These are phyloP conservation scores for Julus scanicus DNA, from an alignment of 2,888 invertebrate genomes.

Conservation along the genomic window DNA sequence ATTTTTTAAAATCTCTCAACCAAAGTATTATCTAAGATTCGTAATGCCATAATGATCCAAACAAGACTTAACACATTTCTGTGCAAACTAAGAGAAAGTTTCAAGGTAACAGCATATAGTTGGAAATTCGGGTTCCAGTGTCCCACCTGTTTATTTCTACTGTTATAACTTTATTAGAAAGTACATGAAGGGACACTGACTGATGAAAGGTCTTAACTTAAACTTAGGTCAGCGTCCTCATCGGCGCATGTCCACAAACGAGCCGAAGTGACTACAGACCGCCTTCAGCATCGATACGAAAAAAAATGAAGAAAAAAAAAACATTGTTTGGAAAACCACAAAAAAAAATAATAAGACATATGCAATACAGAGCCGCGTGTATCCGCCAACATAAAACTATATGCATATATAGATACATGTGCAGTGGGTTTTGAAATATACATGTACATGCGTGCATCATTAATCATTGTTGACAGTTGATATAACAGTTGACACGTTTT, in stretches of 20 bases:
- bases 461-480: slow-evolving; percentile 55
- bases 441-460: slow-evolving; percentile 51
- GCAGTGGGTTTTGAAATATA: slow-evolving; percentile 15
- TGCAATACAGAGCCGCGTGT: background rate
- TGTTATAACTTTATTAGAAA: background rate
- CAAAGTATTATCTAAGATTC: too few species aligned
- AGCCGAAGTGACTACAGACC: background rate
- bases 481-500: slow-evolving; percentile 54
- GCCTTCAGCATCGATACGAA: slow-evolving; percentile 21
- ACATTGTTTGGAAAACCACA: background rate
- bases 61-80: too few species aligned
- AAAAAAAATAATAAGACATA: background rate
- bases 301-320: background rate
- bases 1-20: too few species aligned
- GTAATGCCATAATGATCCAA: too few species aligned
- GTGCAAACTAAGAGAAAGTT: background rate
- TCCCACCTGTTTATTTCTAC: background rate
- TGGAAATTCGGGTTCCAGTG: background rate
- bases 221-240: slow-evolving; percentile 17
- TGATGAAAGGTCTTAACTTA: background rate
- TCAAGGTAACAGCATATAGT: background rate
- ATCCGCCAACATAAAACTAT: slow-evolving; percentile 25
- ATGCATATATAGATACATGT: background rate
- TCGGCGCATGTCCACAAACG: background rate
- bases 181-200: background rate